A percentile compares a stretch with the other conserved stretches of the same genome.
These are phyloP conservation scores for Callaeas wilsoni DNA, from an alignment of 2,113 vertebrate genomes.

Conservation along the genomic window DNA sequence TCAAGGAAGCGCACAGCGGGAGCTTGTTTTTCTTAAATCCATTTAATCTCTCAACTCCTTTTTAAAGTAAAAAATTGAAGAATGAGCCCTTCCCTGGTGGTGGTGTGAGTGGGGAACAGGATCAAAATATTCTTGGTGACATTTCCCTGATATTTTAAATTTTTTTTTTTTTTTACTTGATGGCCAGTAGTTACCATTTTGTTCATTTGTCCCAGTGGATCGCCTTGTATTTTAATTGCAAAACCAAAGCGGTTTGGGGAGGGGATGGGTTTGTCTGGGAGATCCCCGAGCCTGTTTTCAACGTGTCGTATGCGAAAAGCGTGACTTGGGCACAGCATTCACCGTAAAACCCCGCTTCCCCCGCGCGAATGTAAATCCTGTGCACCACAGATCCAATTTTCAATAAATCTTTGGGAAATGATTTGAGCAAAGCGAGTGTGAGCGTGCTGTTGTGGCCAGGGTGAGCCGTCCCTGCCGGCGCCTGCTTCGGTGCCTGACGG, in stretches of 20 bases:
- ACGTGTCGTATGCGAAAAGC: not conserved
- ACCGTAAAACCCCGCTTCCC: not conserved
- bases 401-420: slow-evolving; percentile 60
- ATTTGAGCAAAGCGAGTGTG: not conserved
- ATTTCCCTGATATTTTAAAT: not conserved
- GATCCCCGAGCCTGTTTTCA: not conserved
- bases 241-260: not conserved
- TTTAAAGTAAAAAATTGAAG: not conserved
- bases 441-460: not conserved
- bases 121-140: not conserved
- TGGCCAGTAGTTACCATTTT: slow-evolving; percentile 35
- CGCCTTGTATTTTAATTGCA: not conserved
- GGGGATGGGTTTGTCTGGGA: not conserved
- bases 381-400: not conserved
- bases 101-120: not conserved
- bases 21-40: not conserved
- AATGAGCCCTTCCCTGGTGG: not conserved
- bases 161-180: not conserved
- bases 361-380: not conserved
- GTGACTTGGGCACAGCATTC: not conserved
- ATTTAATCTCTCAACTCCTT: not conserved
- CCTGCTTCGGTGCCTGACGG: fast-evolving
- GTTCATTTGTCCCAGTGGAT: not conserved
- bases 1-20: not conserved
- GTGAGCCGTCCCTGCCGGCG: fast-evolving